These are phyloP conservation scores for Hemicordylus capensis DNA, from an alignment of 2,113 vertebrate genomes.

Conservation along the genomic window DNA sequence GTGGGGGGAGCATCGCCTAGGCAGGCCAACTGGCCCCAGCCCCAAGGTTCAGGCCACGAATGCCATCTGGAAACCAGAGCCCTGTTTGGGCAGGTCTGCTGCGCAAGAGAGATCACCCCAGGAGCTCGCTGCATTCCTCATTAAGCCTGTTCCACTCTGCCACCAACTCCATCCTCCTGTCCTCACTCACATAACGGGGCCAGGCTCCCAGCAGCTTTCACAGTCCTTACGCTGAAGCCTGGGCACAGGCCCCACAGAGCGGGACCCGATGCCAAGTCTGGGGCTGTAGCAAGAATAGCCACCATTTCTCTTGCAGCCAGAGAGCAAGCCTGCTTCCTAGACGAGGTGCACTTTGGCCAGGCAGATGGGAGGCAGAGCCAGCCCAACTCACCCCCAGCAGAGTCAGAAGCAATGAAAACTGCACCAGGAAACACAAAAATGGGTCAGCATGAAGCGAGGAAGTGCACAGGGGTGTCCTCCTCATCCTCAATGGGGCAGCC, in stretches of 20 bases:
- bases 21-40: neutral
- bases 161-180: neutral
- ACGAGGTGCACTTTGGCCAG: neutral
- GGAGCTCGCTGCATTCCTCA: neutral
- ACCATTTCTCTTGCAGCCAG: neutral
- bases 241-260: neutral
- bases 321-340: neutral
- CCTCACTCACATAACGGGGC: neutral
- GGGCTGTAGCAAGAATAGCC: neutral
- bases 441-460: no score
- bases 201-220: no score
- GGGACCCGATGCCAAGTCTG: neutral
- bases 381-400: neutral
- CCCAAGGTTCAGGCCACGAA: neutral
- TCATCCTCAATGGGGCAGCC: no score
- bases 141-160: neutral
- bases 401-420: no score
- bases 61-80: neutral
- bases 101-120: neutral
- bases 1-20: no score
- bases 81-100: neutral
- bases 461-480: no score
- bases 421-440: neutral
- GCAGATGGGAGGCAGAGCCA: neutral
- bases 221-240: neutral